Conservation (phyloP, 2,888 invertebrate species). For the Drosophila austrosaltans region DNA sequence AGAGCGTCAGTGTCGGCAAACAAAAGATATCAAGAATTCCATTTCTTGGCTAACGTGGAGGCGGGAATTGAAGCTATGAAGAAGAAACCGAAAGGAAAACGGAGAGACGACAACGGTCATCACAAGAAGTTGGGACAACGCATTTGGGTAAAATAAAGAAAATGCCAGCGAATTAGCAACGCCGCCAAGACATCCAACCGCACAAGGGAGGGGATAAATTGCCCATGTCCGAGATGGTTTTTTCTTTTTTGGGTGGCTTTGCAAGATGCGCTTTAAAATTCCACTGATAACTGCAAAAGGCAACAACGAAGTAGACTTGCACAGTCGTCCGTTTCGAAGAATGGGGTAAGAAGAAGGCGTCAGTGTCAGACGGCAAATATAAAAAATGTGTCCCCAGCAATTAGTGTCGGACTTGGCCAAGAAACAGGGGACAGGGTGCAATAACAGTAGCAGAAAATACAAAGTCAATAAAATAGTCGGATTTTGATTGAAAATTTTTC, state of each 20-base stretch:
- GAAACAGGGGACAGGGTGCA: not conserved
- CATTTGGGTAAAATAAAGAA: conserved; percentile 77
- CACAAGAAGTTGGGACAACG: conserved; percentile 57
- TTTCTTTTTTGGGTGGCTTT: conserved; percentile 24
- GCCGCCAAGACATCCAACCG: conserved; percentile 39
- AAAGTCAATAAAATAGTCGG: not conserved
- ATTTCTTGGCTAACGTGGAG: conserved; percentile 64
- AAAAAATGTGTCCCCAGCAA: conserved; percentile 74
- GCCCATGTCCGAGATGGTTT: conserved; percentile 56
- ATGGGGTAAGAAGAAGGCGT: conserved; percentile 54
- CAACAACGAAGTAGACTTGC: conserved; percentile 12
- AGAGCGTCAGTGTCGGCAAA: conserved; percentile 70
- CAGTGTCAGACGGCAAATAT: conserved; percentile 72
- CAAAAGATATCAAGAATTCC: conserved; percentile 79
- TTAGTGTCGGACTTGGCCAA: conserved; percentile 45
- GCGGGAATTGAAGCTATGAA: conserved; percentile 56
- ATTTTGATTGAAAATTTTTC: not conserved
- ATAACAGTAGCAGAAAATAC: not conserved
- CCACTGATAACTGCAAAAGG: conserved; percentile 65
- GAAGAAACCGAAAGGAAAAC: conserved; percentile 31
- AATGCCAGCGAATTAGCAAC: conserved; percentile 76
- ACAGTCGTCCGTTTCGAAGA: conserved; percentile 20
- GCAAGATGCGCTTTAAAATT: conserved; percentile 74
- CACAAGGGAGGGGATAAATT: conserved; percentile 54
- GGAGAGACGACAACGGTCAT: conserved; percentile 55